phyloP scores from a whole-genome alignment of 1,140 invertebrate genomes.

The Panulirus ornatus region DNA sequence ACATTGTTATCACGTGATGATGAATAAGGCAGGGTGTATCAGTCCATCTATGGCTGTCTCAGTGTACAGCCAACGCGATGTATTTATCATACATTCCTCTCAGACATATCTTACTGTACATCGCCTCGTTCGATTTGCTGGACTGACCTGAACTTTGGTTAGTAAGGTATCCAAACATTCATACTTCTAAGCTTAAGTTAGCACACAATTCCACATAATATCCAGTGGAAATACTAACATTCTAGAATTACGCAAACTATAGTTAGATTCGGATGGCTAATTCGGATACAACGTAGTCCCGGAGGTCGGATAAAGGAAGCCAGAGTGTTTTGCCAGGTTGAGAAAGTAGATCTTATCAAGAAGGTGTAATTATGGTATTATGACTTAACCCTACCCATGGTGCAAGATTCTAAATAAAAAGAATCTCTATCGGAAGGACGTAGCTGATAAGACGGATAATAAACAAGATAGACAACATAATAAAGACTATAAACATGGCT shows the following conservation, averaged over 20 bases:
- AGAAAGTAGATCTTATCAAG: neutral
- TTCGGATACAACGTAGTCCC: too few relatives aligned
- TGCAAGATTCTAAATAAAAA: neutral
- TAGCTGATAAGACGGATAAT: neutral
- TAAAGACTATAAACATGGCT: neutral
- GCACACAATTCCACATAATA: too few relatives aligned
- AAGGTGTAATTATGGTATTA: neutral
- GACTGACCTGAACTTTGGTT: neutral
- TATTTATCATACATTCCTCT: neutral
- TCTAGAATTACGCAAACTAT: too few relatives aligned
- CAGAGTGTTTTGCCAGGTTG: neutral
- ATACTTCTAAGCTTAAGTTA: too few relatives aligned
- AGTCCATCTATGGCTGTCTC: neutral
- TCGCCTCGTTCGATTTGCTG: neutral
- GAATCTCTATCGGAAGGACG: conserved; percentile 2
- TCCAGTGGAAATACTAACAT: too few relatives aligned
- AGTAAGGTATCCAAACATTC: neutral
- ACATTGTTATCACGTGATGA: neutral
- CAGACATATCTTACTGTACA: neutral
- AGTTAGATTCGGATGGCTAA: too few relatives aligned
- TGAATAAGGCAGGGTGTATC: neutral
- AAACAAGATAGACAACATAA: conserved; percentile 23
- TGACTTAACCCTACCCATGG: neutral
- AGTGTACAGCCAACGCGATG: neutral
- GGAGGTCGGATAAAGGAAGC: neutral